Evolutionary conservation across 2,797 vertebrate genomes (phyloP).

Genomic region (Crocidura indochinensis): DNA sequence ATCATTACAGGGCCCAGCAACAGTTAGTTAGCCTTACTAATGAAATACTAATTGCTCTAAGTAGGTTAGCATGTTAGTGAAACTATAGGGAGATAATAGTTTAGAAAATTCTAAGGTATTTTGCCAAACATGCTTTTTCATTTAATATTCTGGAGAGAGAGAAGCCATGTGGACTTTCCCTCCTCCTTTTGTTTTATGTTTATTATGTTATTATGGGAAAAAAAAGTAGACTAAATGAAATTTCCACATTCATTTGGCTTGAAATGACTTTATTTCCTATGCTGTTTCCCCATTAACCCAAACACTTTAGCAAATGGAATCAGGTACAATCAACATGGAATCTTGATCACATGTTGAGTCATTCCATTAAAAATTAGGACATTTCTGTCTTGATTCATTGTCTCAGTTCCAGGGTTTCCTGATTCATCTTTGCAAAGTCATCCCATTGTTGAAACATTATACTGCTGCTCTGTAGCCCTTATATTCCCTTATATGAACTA

Average conservation of each 20-base stretch:
- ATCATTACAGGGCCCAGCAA: slow-evolving; percentile 99
- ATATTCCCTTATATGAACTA: neutral
- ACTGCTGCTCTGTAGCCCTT: neutral
- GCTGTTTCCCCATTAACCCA: slow-evolving; percentile 71
- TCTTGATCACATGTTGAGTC: slow-evolving; percentile 71
- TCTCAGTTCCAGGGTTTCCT: neutral
- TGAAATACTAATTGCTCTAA: slow-evolving; percentile 99
- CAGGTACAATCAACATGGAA: slow-evolving; percentile 46
- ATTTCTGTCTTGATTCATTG: slow-evolving; percentile 14
- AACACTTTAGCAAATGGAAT: slow-evolving; percentile 80
- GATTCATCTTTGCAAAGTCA: neutral
- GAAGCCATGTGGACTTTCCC: neutral
- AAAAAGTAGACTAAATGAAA: slow-evolving; percentile 27
- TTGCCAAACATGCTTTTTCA: slow-evolving; percentile 83
- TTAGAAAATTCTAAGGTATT: slow-evolving; percentile 88
- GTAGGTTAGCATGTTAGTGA: slow-evolving; percentile 99
- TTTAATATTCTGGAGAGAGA: slow-evolving; percentile 79
- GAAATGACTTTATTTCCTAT: slow-evolving; percentile 74
- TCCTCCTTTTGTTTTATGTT: slow-evolving; percentile 63
- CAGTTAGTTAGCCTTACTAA: slow-evolving; percentile 99
- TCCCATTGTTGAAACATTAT: neutral
- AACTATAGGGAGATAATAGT: slow-evolving; percentile 97
- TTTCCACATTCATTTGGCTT: slow-evolving; percentile 47
- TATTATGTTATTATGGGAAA: slow-evolving; percentile 72
- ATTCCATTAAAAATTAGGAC: slow-evolving; percentile 49